Conservation (phyloP, 2,797 vertebrate genomes). For the Phoxinus dragarum region DNA sequence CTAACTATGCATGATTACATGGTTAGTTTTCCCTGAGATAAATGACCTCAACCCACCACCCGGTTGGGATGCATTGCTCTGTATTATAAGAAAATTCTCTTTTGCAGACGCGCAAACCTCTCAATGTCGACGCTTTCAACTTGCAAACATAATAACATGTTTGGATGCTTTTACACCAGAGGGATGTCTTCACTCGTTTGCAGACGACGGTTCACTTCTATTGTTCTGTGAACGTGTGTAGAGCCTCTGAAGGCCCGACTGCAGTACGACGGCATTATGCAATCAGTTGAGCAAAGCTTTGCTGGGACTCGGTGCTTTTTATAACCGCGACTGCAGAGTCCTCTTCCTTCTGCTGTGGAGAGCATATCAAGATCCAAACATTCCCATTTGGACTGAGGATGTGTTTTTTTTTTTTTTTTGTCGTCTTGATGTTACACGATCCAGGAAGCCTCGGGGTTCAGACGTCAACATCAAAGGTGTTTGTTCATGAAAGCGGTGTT, state of each 20-base stretch:
- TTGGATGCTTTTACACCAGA: neutral
- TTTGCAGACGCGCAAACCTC: neutral
- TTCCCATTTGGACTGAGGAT: neutral
- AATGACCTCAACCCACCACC: neutral
- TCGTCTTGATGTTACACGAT: neutral
- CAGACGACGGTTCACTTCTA: neutral
- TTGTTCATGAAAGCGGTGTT: neutral
- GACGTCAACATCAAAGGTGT: constrained; percentile 8
- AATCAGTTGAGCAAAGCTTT: constrained; percentile 63
- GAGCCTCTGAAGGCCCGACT: constrained; percentile 50
- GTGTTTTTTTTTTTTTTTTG: neutral
- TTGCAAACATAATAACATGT: constrained; percentile 9
- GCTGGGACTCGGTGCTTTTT: constrained; percentile 56
- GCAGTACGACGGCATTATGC: constrained; percentile 65
- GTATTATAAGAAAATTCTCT: neutral
- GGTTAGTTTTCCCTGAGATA: neutral
- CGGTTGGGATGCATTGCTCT: neutral
- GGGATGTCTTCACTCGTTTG: neutral
- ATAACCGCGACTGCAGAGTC: constrained; percentile 49
- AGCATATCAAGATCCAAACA: constrained; percentile 27
- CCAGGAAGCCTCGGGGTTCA: neutral
- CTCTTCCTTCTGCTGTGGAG: constrained; percentile 10
- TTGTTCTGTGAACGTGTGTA: neutral
- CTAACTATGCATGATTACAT: neutral
- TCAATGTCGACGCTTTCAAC: constrained; percentile 5